Conservation (phyloP, 2,888 invertebrate genomes). For the Trypoxylon attenuatum region DNA sequence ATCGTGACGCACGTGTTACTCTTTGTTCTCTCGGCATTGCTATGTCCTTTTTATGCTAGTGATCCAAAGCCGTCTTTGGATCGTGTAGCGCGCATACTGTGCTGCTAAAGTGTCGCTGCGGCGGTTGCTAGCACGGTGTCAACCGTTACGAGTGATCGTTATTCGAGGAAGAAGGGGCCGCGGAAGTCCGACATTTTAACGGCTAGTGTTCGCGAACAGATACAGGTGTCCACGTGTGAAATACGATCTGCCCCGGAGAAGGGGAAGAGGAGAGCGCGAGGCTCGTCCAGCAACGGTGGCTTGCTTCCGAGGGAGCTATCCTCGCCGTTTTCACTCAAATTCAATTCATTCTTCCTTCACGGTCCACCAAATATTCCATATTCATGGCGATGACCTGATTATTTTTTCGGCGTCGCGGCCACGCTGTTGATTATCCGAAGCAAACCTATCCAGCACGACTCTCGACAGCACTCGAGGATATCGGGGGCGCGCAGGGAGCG, state of each 20-base stretch:
- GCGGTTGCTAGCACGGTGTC: slow-evolving; percentile 23
- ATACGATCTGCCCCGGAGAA: slow-evolving; percentile 32
- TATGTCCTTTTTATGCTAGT: slow-evolving; percentile 7
- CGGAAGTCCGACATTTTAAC: slow-evolving; percentile 53
- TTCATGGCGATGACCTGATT: slow-evolving; percentile 54
- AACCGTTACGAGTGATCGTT: slow-evolving; percentile 36
- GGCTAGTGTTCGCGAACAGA: slow-evolving; percentile 39
- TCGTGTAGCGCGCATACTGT: slow-evolving; percentile 15
- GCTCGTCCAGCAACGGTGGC: not conserved
- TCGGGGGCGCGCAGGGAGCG: not conserved
- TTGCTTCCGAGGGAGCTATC: not conserved
- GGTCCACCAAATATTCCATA: slow-evolving; percentile 28
- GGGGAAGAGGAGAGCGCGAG: slow-evolving; percentile 17
- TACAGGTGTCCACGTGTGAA: slow-evolving; percentile 61
- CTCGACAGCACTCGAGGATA: slow-evolving; percentile 1
- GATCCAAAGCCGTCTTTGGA: slow-evolving; percentile 12
- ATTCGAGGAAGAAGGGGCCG: slow-evolving; percentile 31
- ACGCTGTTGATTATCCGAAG: slow-evolving; percentile 35
- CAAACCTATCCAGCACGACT: slow-evolving; percentile 26
- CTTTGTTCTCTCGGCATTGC: slow-evolving; percentile 10
- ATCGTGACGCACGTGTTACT: slow-evolving; percentile 21
- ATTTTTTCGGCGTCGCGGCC: slow-evolving; percentile 20
- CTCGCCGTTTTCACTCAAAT: slow-evolving; percentile 7
- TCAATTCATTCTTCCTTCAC: slow-evolving; percentile 2
- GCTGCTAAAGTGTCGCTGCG: slow-evolving; percentile 27